These are phyloP conservation scores for Murina feae DNA, from an alignment of 2,113 vertebrate genomes.

Conservation along the genomic window DNA sequence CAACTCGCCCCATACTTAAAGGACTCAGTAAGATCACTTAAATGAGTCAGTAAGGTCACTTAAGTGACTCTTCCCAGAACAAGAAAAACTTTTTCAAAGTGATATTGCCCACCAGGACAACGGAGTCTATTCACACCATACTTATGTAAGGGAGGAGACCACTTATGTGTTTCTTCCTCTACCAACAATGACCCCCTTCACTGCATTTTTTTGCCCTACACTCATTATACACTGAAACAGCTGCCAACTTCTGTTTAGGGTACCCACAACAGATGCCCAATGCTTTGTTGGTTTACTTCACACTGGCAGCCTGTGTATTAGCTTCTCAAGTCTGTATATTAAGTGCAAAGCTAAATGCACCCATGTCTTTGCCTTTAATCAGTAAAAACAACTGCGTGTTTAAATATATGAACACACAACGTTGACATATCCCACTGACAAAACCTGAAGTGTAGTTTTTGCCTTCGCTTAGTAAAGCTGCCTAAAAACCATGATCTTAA, in stretches of 20 bases:
- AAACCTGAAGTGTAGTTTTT: background rate
- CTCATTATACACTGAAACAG: background rate
- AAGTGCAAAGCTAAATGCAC: background rate
- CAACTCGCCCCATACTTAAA: slow-evolving; percentile 38
- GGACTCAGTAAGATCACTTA: slow-evolving; percentile 52
- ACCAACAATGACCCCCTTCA: background rate
- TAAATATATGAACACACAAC: background rate
- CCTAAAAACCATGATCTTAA: background rate
- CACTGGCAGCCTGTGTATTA: background rate
- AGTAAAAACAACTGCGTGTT: background rate
- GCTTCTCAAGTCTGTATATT: background rate
- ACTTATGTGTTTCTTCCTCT: background rate
- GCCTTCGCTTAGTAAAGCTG: background rate
- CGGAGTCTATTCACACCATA: background rate
- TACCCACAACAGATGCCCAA: background rate
- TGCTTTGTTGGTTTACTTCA: background rate
- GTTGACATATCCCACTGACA: background rate
- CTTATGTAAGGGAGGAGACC: background rate
- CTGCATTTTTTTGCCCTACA: background rate
- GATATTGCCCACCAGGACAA: background rate
- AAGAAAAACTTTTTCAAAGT: slow-evolving; percentile 24
- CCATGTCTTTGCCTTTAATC: background rate
- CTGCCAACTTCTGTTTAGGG: background rate
- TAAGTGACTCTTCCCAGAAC: slow-evolving; percentile 54
- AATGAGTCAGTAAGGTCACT: slow-evolving; percentile 39